Percentiles rank a stretch among this genome's conserved stretches.
Conservation (phyloP, 2,888 invertebrate species). For the Plagiodera versicolora region DNA sequence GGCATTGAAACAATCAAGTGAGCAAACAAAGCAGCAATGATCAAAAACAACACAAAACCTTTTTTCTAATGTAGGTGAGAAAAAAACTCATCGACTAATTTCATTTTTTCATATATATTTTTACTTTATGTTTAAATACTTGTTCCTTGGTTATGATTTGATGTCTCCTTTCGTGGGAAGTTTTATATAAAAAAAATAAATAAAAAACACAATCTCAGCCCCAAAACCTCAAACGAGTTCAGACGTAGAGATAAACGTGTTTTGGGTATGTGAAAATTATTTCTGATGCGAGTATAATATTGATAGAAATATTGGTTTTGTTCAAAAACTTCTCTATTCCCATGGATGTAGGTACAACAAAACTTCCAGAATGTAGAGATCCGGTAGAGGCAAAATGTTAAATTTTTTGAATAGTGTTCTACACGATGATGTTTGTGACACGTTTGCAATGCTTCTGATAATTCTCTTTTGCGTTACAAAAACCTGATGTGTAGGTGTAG, state of each 20-base stretch:
- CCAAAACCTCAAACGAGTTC: neutral
- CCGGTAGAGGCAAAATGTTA: neutral
- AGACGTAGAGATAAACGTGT: constrained; percentile 9
- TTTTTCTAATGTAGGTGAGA: too few relatives aligned
- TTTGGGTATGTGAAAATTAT: constrained; percentile 8
- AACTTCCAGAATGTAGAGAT: constrained; percentile 8
- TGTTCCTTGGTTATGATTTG: neutral
- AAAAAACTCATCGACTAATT: too few relatives aligned
- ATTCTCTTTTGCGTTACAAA: neutral
- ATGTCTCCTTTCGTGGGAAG: neutral
- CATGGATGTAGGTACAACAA: constrained; percentile 3
- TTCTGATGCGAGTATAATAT: neutral
- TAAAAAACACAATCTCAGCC: too few relatives aligned
- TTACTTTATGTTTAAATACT: neutral
- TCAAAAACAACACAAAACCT: too few relatives aligned
- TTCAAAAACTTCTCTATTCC: neutral
- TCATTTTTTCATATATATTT: too few relatives aligned
- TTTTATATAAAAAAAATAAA: neutral
- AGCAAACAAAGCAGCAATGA: too few relatives aligned
- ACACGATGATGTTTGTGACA: constrained; percentile 2
- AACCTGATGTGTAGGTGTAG: neutral
- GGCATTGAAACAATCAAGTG: too few relatives aligned
- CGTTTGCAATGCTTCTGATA: neutral
- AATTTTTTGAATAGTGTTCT: neutral
- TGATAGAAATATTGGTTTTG: neutral